phyloP scores from a whole-genome alignment of 2,113 vertebrate genomes.

The Pavo muticus region DNA sequence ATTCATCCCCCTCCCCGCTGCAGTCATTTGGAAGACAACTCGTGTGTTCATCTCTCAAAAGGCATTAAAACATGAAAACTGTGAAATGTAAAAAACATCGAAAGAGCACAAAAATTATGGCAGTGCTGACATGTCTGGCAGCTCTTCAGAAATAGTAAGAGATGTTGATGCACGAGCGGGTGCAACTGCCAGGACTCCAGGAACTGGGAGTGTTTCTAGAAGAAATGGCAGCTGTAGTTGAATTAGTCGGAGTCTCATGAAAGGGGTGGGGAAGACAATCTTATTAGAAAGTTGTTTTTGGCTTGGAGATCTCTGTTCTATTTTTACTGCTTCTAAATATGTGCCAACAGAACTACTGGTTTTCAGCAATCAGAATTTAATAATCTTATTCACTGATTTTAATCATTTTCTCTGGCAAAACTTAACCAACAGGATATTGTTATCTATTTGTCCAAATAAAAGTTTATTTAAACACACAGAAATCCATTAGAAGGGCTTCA shows the following conservation, averaged over 20 bases:
- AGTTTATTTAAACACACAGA: background rate
- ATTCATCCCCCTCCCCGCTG: accelerated
- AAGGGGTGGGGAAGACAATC: background rate
- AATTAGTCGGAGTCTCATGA: background rate
- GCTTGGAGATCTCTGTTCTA: background rate
- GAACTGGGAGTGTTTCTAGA: background rate
- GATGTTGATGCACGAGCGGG: background rate
- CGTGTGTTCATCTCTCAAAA: background rate
- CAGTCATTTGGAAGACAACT: background rate
- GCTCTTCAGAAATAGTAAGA: background rate
- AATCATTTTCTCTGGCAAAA: background rate
- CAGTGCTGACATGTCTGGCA: background rate
- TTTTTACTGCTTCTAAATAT: background rate
- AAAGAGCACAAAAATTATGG: background rate
- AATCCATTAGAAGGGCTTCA: background rate
- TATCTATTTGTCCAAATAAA: background rate
- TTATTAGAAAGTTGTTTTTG: background rate
- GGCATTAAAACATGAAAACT: background rate
- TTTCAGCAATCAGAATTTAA: background rate
- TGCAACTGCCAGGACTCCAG: background rate
- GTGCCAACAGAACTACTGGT: background rate
- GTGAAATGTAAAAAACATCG: background rate
- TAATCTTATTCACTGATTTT: background rate
- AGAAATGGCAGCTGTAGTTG: background rate
- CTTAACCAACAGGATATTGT: background rate